These are phyloP conservation scores for Arge pagana DNA, from an alignment of 2,888 invertebrate species.

Conservation along the genomic window DNA sequence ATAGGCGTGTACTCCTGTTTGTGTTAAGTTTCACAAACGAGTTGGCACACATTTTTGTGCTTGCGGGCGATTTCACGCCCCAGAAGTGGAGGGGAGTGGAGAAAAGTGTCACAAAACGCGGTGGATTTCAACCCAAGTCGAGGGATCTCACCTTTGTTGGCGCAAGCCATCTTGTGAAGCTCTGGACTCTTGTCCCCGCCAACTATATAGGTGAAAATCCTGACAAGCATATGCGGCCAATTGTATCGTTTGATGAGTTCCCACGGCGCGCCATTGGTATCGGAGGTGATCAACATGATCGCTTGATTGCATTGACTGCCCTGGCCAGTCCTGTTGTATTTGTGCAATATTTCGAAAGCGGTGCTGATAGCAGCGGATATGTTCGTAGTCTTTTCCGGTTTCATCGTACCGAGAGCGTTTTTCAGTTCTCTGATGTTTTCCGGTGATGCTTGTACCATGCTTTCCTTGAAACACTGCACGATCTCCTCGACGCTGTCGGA, in stretches of 20 bases:
- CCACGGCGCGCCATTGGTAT: conserved; percentile 74
- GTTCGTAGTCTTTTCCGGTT: conserved; percentile 81
- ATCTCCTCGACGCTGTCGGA: conserved; percentile 82
- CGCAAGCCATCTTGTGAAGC: conserved; percentile 94
- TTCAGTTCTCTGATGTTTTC: conserved; percentile 83
- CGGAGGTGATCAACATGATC: conserved; percentile 95
- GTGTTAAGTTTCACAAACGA: too few species aligned
- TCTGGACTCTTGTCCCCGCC: conserved; percentile 90
- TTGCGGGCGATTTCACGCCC: too few species aligned
- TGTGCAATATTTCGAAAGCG: conserved; percentile 89
- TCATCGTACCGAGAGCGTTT: conserved; percentile 73
- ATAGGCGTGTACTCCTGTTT: too few species aligned
- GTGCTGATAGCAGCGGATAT: conserved; percentile 89
- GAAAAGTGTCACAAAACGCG: too few species aligned
- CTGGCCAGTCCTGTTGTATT: conserved; percentile 82
- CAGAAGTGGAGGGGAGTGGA: too few species aligned
- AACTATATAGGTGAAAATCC: conserved; percentile 95
- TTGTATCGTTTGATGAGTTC: conserved; percentile 81
- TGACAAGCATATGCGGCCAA: conserved; percentile 90
- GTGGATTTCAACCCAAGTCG: too few species aligned
- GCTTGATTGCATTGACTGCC: conserved; percentile 97
- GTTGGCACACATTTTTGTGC: too few species aligned
- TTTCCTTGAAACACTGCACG: conserved; percentile 88
- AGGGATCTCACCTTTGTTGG: conserved; percentile 81
- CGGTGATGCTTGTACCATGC: conserved; percentile 83